phyloP scores from a whole-genome alignment of 2,888 invertebrate species.

The Alentia gelatinosa region DNA sequence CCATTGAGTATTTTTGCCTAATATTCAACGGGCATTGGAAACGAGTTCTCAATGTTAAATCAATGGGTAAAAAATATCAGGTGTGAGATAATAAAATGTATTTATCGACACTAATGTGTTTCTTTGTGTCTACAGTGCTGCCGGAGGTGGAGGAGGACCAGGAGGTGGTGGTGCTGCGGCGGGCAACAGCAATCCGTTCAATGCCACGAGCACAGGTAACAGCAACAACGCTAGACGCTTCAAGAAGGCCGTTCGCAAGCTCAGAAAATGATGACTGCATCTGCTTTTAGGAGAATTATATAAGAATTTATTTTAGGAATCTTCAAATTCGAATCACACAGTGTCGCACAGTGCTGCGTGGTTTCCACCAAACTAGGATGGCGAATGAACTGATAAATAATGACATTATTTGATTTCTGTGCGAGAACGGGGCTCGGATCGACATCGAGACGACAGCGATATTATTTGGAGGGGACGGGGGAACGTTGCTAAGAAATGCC shows the following conservation, averaged over 20 bases:
- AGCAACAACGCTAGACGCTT: conserved; percentile 1
- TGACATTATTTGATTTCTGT: too few species aligned
- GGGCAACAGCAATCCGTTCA: neutral
- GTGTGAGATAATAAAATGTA: too few species aligned
- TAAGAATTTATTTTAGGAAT: conserved; percentile 16
- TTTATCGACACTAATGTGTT: too few species aligned
- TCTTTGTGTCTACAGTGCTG: too few species aligned
- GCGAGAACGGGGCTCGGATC: too few species aligned
- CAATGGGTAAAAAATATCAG: too few species aligned
- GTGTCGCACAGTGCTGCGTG: neutral
- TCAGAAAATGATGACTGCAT: conserved; percentile 33
- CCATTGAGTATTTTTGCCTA: too few species aligned
- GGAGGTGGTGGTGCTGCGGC: neutral
- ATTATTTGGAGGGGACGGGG: neutral
- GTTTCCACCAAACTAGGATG: too few species aligned
- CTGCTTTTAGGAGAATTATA: conserved; percentile 17
- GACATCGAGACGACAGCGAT: neutral
- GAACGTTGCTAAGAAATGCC: neutral
- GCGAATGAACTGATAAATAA: neutral
- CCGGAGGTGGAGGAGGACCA: too few species aligned
- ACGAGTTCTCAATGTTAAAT: too few species aligned
- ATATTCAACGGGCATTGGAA: too few species aligned
- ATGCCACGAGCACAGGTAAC: neutral
- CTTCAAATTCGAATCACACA: neutral
- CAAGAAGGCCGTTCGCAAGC: conserved; percentile 29